These are phyloP conservation scores for Phodopus roborovskii DNA, from an alignment of 2,113 vertebrate genomes.

Conservation along the genomic window DNA sequence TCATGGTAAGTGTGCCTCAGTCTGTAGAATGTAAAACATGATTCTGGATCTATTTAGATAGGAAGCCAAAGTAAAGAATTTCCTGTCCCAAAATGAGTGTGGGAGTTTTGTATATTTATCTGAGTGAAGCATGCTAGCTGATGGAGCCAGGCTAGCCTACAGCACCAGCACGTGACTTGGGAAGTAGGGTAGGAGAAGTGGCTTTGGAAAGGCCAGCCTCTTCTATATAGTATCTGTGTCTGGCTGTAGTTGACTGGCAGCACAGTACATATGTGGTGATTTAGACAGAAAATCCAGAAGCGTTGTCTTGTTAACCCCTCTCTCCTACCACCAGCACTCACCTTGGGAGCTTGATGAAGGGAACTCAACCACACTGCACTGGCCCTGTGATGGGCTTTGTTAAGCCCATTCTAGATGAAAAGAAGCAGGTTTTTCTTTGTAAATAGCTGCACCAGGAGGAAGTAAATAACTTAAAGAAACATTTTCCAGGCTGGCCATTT, in stretches of 20 bases:
- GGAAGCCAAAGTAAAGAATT: constrained; percentile 71
- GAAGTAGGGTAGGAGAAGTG: background rate
- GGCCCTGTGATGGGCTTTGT: background rate
- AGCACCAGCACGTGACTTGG: constrained; percentile 36
- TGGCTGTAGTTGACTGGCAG: background rate
- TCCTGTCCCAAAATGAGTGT: constrained; percentile 55
- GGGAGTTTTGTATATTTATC: constrained; percentile 57
- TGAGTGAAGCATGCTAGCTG: constrained; percentile 11
- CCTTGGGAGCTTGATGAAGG: background rate
- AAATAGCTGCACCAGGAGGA: background rate
- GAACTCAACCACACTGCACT: background rate
- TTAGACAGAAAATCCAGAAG: background rate
- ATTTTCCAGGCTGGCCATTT: constrained; percentile 17
- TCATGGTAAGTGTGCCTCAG: constrained; percentile 44
- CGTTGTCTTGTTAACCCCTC: background rate
- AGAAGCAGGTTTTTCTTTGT: background rate
- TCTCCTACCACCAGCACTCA: background rate
- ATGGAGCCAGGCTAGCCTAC: background rate
- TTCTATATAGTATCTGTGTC: background rate
- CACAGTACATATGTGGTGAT: background rate
- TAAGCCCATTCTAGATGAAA: background rate
- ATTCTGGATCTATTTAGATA: constrained; percentile 61
- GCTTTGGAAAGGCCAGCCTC: background rate
- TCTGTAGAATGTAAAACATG: constrained; percentile 69
- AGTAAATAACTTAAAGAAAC: background rate